These are phyloP conservation scores for Aurelia aurita complex sp. Pacific DNA, from an alignment of 30 jellyfish, hydroid and myxozoan species.

Conservation along the genomic window DNA sequence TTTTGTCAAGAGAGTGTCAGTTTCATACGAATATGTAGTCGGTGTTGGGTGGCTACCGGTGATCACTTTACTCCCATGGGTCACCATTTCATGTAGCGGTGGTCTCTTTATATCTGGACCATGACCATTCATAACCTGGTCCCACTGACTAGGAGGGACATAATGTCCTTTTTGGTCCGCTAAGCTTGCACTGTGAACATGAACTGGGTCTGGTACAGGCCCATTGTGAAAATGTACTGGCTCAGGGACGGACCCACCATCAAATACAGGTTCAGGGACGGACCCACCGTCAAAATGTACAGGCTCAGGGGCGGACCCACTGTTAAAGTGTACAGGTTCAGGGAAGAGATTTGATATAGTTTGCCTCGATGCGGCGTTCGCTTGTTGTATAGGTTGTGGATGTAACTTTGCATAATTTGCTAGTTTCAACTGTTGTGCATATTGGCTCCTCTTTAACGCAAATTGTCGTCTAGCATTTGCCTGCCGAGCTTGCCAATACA, in stretches of 20 bases:
- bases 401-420: not conserved
- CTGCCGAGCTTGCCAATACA: conserved; percentile 10
- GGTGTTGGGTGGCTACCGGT: not conserved
- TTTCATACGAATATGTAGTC: conserved; percentile 13
- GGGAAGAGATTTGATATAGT: not conserved
- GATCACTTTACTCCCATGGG: conserved; percentile 8
- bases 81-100: not conserved
- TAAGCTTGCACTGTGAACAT: not conserved
- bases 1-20: conserved; percentile 43
- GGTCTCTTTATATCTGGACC: not conserved
- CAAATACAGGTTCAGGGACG: no score
- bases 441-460: not conserved
- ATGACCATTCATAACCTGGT: not conserved
- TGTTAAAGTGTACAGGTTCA: not conserved
- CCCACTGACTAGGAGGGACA: conserved; percentile 73
- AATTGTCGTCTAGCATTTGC: not conserved
- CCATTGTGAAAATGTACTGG: no score
- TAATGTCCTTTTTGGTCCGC: conserved; percentile 30
- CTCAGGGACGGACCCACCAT: no score
- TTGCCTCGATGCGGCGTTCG: conserved; percentile 24
- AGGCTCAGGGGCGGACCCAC: no score
- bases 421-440: not conserved
- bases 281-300: no score
- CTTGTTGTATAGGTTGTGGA: not conserved
- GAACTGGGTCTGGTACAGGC: not conserved